Percentiles rank a stretch among this genome's conserved stretches.
Evolutionary conservation across 2,888 invertebrate genomes (phyloP).

Genomic region (Drosophila formosana): DNA sequence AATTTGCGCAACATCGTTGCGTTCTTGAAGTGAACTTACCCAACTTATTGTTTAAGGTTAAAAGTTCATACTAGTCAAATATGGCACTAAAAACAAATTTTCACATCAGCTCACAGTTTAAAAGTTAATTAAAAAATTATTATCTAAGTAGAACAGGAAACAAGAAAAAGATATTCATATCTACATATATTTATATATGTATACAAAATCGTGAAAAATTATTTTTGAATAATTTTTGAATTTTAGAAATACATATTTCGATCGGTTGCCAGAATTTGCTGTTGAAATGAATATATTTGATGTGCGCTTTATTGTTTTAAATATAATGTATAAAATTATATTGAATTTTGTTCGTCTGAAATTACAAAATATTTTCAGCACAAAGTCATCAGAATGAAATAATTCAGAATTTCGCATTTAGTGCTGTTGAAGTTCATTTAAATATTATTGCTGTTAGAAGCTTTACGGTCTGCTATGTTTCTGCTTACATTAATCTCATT

Average conservation of each 20-base stretch:
- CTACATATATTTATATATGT: no score
- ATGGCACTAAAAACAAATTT: neutral
- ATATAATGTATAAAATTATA: no score
- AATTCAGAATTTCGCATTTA: neutral
- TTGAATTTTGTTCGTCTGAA: no score
- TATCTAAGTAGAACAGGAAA: neutral
- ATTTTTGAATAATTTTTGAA: no score
- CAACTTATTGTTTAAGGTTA: neutral
- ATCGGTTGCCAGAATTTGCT: no score
- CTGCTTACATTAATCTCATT: conserved; percentile 14
- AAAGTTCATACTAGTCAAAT: conserved; percentile 16
- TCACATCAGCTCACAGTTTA: neutral
- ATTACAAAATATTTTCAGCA: no score
- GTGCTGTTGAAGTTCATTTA: neutral
- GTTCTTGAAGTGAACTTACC: neutral
- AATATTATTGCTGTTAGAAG: neutral
- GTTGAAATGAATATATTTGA: no score
- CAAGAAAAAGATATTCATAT: neutral
- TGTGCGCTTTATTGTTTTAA: no score
- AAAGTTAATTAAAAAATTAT: neutral
- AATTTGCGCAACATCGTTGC: conserved; percentile 27
- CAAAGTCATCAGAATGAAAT: no score
- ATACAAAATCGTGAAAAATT: neutral
- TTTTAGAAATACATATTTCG: no score
- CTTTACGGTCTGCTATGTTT: conserved; percentile 2